Percentiles rank a stretch among this genome's conserved stretches.
phyloP scores from a whole-genome alignment of 2,113 vertebrate genomes.

The Rana temporaria region DNA sequence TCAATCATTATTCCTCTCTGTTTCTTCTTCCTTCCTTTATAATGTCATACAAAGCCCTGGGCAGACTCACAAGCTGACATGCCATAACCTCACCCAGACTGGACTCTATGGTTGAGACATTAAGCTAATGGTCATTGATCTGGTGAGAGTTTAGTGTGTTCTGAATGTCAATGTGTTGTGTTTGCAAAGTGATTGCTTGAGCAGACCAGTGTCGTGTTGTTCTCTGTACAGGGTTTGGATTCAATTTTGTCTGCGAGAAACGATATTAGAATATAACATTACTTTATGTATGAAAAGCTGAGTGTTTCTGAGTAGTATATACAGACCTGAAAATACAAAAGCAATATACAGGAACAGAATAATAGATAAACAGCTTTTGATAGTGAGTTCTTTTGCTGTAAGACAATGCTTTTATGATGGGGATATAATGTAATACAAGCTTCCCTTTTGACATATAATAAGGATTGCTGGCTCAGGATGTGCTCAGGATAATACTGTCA shows the following conservation, averaged over 20 bases:
- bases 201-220: neutral
- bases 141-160: constrained; percentile 25
- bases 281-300: neutral
- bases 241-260: neutral
- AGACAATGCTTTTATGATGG: neutral
- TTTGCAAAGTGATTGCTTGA: constrained; percentile 25
- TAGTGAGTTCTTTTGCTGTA: neutral
- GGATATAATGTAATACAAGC: constrained; percentile 4
- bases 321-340: constrained; percentile 7
- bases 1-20: constrained; percentile 24
- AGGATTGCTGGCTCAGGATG: neutral
- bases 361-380: constrained; percentile 3
- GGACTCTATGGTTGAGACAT: constrained; percentile 49
- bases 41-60: constrained; percentile 40
- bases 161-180: constrained; percentile 51
- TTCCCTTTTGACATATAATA: constrained; percentile 2
- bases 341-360: neutral
- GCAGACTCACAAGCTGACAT: constrained; percentile 37
- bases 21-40: constrained; percentile 23
- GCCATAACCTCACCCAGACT: constrained; percentile 21
- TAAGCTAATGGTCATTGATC: constrained; percentile 58
- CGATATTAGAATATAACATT: neutral
- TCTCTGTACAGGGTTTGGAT: neutral
- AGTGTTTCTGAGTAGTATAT: constrained; percentile 6
- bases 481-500: neutral